Evolutionary conservation across 92 coral and sea anemone genomes (phyloP), one percentile per base, ranked within the genome.

Genomic region (Siderastrea siderea): DNA sequence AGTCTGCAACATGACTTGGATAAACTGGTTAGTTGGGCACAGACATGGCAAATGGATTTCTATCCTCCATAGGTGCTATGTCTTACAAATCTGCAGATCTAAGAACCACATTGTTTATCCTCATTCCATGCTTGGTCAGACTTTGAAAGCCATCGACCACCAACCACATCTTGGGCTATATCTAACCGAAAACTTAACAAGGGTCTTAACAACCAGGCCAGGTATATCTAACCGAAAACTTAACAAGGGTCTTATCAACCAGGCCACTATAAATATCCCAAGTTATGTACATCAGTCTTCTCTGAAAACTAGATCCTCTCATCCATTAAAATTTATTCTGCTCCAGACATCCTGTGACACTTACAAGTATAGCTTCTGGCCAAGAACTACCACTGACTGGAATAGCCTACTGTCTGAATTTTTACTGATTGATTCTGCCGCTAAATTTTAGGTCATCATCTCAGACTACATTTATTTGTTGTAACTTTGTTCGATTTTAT

Each of bases 111-210:
- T 53, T 11, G 11, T 70, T n/a, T 15, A 82, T 62, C 86, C 38
- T 16, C 68, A 82, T 64, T 3, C 86, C 68, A 69, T 69, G 86
- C 68, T 82, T 13, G 75, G 86, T 14, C 78, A 82, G 47, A 82
- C 78, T 64, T 63, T 68, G 10, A 50, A 82, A 54, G 78, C 67
- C 50, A 66, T 68, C 2, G 50, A 68, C 19, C 86, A 82, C 47
- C 65, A 60, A 60, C 15, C 65, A 4, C 11, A 60, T 15, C n/a
- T 60, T 12, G 65, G 65, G 15, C 19, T 60, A 12, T 11, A 15
- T 15, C 65, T 60, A 16, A 10, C 26, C 1, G 17, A 61, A 16
- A 13, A n/a, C 16, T 4, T 61, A 7, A 60, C 14, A 60, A 61
- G 16, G 66, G n/a, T 19, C 5, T 61, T 13, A 14, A 61, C 16